A percentile compares a stretch with the other conserved stretches of the same genome.
Conservation (phyloP, 2,888 invertebrate species). For the Seladonia tumulorum region DNA sequence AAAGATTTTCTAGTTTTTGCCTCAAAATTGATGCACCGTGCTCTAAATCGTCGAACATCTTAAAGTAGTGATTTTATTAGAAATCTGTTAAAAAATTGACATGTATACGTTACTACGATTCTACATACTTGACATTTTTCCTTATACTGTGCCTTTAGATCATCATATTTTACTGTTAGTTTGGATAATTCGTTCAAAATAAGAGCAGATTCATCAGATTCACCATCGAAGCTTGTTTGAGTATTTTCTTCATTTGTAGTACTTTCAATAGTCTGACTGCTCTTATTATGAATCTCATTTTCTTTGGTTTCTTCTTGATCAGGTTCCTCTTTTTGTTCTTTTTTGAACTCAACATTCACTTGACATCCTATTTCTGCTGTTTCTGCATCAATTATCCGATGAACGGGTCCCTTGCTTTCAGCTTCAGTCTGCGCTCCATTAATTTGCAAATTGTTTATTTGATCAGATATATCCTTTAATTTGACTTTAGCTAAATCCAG, state of each 20-base stretch:
- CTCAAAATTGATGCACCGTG: slow-evolving; percentile 24
- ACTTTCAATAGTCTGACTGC: slow-evolving; percentile 62
- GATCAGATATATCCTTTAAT: slow-evolving; percentile 62
- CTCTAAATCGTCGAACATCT: slow-evolving; percentile 35
- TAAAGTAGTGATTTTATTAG: too few species aligned
- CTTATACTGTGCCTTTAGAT: slow-evolving; percentile 44
- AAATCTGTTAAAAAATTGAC: not conserved
- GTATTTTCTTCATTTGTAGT: slow-evolving; percentile 39
- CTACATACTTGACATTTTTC: slow-evolving; percentile 51
- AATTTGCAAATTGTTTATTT: slow-evolving; percentile 57
- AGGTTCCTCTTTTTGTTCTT: not conserved
- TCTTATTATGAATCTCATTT: slow-evolving; percentile 38
- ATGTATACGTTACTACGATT: not conserved
- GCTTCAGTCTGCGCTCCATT: not conserved
- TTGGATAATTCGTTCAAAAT: slow-evolving; percentile 43
- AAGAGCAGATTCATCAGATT: slow-evolving; percentile 43
- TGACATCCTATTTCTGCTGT: slow-evolving; percentile 49
- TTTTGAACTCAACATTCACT: slow-evolving; percentile 10
- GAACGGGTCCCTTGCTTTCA: not conserved
- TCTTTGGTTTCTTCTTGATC: not conserved
- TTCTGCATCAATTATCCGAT: slow-evolving; percentile 8
- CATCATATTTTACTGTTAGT: slow-evolving; percentile 47
- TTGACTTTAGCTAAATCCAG: slow-evolving; percentile 65
- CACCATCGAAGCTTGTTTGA: slow-evolving; percentile 60
- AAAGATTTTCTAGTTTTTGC: slow-evolving; percentile 19